Evolutionary conservation across 2,888 invertebrate species (phyloP), one percentile per base, ranked within the genome.

Genomic region (Drosophila longiperda): DNA sequence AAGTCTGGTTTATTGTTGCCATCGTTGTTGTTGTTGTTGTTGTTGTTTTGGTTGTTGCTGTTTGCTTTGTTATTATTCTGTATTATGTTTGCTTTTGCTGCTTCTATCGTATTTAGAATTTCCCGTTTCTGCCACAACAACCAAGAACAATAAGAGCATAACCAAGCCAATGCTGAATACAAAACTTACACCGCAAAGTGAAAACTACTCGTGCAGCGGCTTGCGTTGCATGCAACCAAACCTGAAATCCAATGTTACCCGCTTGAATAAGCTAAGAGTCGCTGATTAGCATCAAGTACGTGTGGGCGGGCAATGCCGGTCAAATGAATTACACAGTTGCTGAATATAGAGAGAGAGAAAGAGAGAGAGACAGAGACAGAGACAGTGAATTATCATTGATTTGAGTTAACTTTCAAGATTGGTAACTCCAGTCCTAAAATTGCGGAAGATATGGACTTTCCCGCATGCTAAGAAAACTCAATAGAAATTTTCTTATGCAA

Each of bases 1-100:
- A 74, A 67, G 82, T 80, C 83, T 82, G 80, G 75, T 79, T 80
- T 82, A 58, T 54, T 81, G 52, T 69, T 81, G 49, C 34, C 50
- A 32, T 52, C 57, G 32, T 7, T 61, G 20, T 36, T 53, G 48
- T 26, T 61, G 40, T 23, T 58, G 53, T 36, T 49, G 36, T 32
- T 55, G 48, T 17, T 53, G 54, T 34, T 65, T 34, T 23, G 34
- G 52, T 17, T 54, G 15, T 61, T 67, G 60, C 11, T 60, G 20
- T 40, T 55, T 54, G 65, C 66, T 48, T 72, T 48, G 57, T 77
- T 66, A 62, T 65, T 77, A 72, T 61, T 68, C 66, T 78, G 62
- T 61, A 78, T 71, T 66, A 61, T 68, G 57, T 36, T 63, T 58
- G 63, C 36, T 26, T 64, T 64, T 49, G 59, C 40, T 8, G 23